phyloP scores from a whole-genome alignment of 2,113 vertebrate species.

The Isichthys henryi region DNA sequence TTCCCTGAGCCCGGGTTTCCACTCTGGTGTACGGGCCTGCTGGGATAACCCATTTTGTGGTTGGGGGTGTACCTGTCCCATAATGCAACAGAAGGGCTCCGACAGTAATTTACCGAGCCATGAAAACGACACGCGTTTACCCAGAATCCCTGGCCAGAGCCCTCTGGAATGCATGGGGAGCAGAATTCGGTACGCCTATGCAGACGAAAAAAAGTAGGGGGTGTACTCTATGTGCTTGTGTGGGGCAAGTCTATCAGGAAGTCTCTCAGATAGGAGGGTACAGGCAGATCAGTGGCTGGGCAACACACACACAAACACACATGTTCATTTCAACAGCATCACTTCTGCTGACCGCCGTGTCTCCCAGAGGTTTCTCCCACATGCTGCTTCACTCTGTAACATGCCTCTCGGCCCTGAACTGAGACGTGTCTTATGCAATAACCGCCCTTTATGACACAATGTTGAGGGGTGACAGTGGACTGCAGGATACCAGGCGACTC shows the following conservation, averaged over 20 bases:
- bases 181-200: not conserved
- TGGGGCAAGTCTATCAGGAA: too few relatives aligned
- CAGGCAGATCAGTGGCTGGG: not conserved
- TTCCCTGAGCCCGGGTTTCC: not conserved
- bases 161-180: not conserved
- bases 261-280: not conserved
- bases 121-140: not conserved
- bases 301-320: not conserved
- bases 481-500: not conserved
- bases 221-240: not conserved
- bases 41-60: slow-evolving; percentile 59
- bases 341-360: not conserved
- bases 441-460: not conserved
- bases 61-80: slow-evolving; percentile 28
- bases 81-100: slow-evolving; percentile 41
- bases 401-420: not conserved
- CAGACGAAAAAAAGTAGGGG: not conserved
- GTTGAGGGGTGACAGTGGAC: not conserved
- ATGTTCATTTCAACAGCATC: not conserved
- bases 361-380: not conserved
- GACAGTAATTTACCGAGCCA: slow-evolving; percentile 30
- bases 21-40: slow-evolving; percentile 32
- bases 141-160: not conserved
- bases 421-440: not conserved
- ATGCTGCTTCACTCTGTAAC: not conserved